Evolutionary conservation across 2,888 invertebrate genomes (phyloP), one percentile per base, ranked within the genome.

Genomic region (Netelia melanura): DNA sequence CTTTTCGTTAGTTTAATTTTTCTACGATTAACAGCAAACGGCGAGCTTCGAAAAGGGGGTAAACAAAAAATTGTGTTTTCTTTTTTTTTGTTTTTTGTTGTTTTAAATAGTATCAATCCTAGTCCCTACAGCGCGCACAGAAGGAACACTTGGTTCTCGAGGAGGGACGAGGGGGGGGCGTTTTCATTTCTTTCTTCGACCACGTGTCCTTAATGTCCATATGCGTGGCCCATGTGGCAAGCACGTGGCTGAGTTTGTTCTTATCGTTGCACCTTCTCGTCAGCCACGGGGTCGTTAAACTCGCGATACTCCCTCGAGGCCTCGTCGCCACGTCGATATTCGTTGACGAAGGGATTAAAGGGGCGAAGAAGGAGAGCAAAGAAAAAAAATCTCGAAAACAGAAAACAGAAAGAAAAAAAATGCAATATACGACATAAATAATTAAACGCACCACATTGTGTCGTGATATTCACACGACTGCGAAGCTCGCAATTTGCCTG

Each of bases 1-100:
- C 25, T 56, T 64, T 48, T 67, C 78, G 17, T 17, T 17, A 17
- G 17, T 64, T 81, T 85, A 71, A 81, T 83, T 84, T 68, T 77
- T 84, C 84, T 72, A 86, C 83, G 78, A 81, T 81, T 82, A 86
- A 89, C 88, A 88, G 62, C 79, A 54, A 81, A 77, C 74, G 43
- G 72, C 75, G 70, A 78, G 74, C 68, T 58, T 74, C 54, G 56
- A 38, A 23, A 56, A 17, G 0, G 54, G 70, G 11, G 14, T 14
- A 67, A 52, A 52, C 8, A 52, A 52, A 11, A 17, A 17, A 17
- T 17, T 17, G 17, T 17, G 17, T 17, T 17, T 17, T 17, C 17
- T 17, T 17, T 17, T 17, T 0, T 17, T 17, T 17, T 17, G 0
- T 17, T 17, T 17, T 17, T 17, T 0, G 17, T 17, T 17, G 17